These are phyloP conservation scores for Lordiphosa fenestrarum DNA, from an alignment of 2,888 invertebrate species.

Conservation along the genomic window DNA sequence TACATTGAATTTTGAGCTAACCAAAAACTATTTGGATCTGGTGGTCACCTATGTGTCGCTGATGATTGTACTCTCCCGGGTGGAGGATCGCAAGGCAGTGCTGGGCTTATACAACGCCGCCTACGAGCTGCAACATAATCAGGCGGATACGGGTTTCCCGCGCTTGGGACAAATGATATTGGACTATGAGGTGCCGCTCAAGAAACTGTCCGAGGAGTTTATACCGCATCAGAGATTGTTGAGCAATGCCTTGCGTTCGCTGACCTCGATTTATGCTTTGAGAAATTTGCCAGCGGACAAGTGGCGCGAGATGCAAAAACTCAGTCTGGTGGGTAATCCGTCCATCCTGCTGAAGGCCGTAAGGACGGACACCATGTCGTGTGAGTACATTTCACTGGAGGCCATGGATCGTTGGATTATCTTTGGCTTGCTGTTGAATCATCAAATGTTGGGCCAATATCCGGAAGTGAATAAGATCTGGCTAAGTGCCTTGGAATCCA, in stretches of 20 bases:
- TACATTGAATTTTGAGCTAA: conserved; percentile 96
- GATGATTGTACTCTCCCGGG: conserved; percentile 98
- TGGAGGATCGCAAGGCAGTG: conserved; percentile 98
- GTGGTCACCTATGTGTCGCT: conserved; percentile 96
- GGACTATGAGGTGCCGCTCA: conserved; percentile 97
- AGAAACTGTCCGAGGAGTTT: conserved; percentile 98
- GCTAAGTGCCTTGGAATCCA: conserved; percentile 94
- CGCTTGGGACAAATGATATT: conserved; percentile 98
- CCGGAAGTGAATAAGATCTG: conserved; percentile 93
- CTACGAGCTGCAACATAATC: conserved; percentile 96
- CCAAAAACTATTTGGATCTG: conserved; percentile 96
- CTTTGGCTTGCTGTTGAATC: conserved; percentile 95
- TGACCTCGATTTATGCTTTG: conserved; percentile 92
- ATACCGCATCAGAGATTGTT: conserved; percentile 94
- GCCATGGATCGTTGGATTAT: conserved; percentile 98
- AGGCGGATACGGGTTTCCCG: conserved; percentile 95
- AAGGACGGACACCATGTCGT: conserved; percentile 97
- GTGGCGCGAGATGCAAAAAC: conserved; percentile 95
- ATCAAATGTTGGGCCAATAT: conserved; percentile 90
- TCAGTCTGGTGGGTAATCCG: conserved; percentile 96
- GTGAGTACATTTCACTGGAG: conserved; percentile 97
- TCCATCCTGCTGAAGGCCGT: conserved; percentile 96
- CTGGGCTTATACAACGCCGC: conserved; percentile 98
- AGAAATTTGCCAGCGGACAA: conserved; percentile 96
- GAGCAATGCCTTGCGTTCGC: conserved; percentile 91